Conservation (phyloP, 2,888 invertebrate genomes). For the Mimas tiliae region DNA sequence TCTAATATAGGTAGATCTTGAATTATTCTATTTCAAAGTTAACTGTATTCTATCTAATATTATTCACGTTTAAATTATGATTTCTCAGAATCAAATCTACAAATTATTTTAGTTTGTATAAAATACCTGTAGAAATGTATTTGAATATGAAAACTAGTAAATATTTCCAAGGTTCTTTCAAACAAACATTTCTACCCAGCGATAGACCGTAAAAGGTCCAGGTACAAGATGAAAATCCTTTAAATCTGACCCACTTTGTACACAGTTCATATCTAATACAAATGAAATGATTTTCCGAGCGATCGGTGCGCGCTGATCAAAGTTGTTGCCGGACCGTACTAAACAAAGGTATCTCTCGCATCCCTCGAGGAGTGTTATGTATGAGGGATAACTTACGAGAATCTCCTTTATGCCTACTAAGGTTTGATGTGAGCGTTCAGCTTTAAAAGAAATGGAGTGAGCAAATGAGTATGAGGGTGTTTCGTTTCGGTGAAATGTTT, state of each 20-base stretch:
- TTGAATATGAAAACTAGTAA: background rate
- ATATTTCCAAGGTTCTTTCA: background rate
- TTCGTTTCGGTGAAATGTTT: slow-evolving; percentile 10
- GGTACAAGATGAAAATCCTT: slow-evolving; percentile 25
- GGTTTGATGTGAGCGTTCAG: slow-evolving; percentile 37
- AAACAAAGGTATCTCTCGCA: slow-evolving; percentile 27
- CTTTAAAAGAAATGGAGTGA: slow-evolving; percentile 33
- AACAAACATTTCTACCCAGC: background rate
- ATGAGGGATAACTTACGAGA: slow-evolving; percentile 52
- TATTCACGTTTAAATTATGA: too few species aligned
- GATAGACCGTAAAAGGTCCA: background rate
- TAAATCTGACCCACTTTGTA: slow-evolving; percentile 29
- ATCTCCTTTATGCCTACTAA: slow-evolving; percentile 42
- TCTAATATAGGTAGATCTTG: too few species aligned
- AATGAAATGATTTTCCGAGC: slow-evolving; percentile 30
- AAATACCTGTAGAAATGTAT: background rate
- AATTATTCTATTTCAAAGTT: too few species aligned
- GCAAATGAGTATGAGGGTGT: slow-evolving; percentile 19
- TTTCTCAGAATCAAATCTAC: background rate
- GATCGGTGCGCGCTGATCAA: slow-evolving; percentile 28
- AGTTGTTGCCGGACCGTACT: slow-evolving; percentile 26
- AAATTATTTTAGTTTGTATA: background rate
- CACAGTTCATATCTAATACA: slow-evolving; percentile 27
- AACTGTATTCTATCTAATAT: too few species aligned
- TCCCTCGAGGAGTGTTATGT: slow-evolving; percentile 33